A percentile compares a stretch with the other conserved stretches of the same genome.
phyloP scores from a whole-genome alignment of 2,888 invertebrate genomes.

The Strigamia transsilvanica region DNA sequence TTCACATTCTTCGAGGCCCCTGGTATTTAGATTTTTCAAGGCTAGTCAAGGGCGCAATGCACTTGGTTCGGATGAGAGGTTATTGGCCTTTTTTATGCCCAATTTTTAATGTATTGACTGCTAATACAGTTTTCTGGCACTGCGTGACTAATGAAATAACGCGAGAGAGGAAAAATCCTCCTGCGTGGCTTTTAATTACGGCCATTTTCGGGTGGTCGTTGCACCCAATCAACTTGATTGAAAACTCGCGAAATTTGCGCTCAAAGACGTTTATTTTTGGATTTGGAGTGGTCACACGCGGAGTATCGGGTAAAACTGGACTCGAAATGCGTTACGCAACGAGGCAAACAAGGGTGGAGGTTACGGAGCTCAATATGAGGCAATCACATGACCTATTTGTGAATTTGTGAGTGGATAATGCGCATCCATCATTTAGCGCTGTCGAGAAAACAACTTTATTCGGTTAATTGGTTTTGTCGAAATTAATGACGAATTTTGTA shows the following conservation, averaged over 20 bases:
- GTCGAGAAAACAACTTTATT: too few relatives aligned
- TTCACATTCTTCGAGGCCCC: neutral
- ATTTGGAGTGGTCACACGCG: neutral
- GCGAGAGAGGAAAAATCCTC: neutral
- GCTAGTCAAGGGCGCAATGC: slow-evolving; percentile 30
- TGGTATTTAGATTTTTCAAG: slow-evolving; percentile 9
- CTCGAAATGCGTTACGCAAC: neutral
- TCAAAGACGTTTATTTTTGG: neutral
- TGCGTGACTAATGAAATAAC: neutral
- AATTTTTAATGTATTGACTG: neutral
- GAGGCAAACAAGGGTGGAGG: neutral
- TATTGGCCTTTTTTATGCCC: neutral
- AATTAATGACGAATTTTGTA: neutral
- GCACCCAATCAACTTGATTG: neutral
- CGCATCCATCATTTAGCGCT: too few relatives aligned
- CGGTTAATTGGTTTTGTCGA: neutral
- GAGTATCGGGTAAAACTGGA: neutral
- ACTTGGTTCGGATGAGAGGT: neutral
- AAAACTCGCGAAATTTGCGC: neutral
- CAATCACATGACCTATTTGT: slow-evolving; percentile 11
- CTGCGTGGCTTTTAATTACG: neutral
- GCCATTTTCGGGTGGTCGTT: neutral
- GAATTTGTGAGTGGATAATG: neutral
- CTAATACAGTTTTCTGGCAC: neutral
- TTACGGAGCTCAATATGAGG: neutral